Evolutionary conservation across 2,113 vertebrate genomes (phyloP).

Genomic region (Cnemophilus loriae): DNA sequence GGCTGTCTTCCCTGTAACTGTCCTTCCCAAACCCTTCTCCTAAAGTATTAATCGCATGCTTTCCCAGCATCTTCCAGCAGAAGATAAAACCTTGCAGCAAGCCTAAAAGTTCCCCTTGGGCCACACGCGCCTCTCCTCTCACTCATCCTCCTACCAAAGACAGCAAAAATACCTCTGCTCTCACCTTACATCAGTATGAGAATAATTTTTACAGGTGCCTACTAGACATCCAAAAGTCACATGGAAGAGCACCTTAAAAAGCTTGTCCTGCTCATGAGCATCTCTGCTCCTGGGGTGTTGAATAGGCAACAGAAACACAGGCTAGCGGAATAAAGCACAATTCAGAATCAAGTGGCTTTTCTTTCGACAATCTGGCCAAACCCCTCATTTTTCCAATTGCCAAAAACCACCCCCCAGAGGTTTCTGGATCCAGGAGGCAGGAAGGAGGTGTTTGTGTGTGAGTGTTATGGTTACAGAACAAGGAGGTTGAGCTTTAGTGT

Average conservation of each 20-base stretch:
- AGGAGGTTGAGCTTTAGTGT: not conserved
- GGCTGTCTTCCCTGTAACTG: not conserved
- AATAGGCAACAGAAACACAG: not conserved
- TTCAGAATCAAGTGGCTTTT: not conserved
- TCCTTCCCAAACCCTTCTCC: not conserved
- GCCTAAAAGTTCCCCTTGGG: not conserved
- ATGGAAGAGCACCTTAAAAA: not conserved
- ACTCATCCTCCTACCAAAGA: not conserved
- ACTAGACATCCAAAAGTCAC: not conserved
- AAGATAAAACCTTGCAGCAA: not conserved
- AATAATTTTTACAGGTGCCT: not conserved
- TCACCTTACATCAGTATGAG: not conserved
- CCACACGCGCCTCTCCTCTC: not conserved
- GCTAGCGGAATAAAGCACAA: not conserved
- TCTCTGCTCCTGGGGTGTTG: not conserved
- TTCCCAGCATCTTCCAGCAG: not conserved
- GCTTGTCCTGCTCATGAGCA: not conserved
- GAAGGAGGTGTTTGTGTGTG: not conserved
- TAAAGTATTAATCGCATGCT: not conserved
- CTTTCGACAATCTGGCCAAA: not conserved
- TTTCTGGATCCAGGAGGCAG: not conserved
- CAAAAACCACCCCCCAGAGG: not conserved
- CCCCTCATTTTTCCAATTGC: not conserved
- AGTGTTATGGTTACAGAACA: rapidly evolving
- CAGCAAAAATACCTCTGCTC: not conserved